Percentiles rank a stretch among this genome's conserved stretches.
Conservation (phyloP, 2,797 vertebrate species). For the Phataginus tricuspis region DNA sequence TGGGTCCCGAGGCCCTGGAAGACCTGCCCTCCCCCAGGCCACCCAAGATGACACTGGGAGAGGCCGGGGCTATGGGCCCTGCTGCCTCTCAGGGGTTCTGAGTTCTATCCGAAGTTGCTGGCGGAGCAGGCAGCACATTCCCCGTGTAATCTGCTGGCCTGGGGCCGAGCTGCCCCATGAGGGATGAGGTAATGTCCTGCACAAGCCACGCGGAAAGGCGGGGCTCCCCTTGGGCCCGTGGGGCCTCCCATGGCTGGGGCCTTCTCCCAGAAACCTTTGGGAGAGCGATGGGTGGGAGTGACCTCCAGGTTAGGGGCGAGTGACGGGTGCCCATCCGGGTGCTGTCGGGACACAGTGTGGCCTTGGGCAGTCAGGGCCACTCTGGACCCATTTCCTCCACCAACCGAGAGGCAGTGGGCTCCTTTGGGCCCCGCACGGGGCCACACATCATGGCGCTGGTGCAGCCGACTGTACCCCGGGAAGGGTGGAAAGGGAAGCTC, state of each 20-base stretch:
- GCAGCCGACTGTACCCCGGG: rapidly evolving
- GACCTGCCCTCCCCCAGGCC: neutral
- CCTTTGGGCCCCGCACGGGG: neutral
- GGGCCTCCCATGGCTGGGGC: neutral
- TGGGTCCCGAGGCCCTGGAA: neutral
- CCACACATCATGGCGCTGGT: rapidly evolving
- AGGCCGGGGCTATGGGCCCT: neutral
- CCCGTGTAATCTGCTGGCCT: neutral
- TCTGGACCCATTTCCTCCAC: rapidly evolving
- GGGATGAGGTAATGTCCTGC: conserved; percentile 65
- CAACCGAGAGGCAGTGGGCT: rapidly evolving
- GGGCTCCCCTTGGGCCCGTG: neutral
- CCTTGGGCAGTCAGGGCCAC: neutral
- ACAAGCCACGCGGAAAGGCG: neutral
- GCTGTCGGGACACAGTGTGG: rapidly evolving
- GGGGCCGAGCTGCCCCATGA: neutral
- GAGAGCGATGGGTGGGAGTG: neutral
- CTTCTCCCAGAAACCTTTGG: neutral
- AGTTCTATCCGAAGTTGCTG: rapidly evolving
- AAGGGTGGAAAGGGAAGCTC: neutral
- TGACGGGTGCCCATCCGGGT: neutral
- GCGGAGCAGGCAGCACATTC: neutral
- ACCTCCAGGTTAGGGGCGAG: neutral
- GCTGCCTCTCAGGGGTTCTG: neutral
- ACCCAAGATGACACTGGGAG: neutral